A percentile compares a stretch with the other conserved stretches of the same genome.
Conservation (phyloP, 2,113 vertebrate genomes). For the Hippocampus zosterae region DNA sequence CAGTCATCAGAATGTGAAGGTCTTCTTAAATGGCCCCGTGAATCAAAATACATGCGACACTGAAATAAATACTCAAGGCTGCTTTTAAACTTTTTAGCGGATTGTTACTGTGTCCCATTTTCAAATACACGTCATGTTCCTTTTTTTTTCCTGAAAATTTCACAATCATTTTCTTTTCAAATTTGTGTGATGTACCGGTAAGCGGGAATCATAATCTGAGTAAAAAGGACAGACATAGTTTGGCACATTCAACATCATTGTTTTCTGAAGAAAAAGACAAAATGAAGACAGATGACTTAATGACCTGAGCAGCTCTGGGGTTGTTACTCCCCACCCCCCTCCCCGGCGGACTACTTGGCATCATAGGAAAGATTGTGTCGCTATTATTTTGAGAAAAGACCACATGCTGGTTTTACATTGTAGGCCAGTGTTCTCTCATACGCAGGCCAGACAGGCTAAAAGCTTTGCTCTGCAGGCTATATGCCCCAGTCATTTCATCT, state of each 20-base stretch:
- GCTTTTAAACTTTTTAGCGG: not conserved
- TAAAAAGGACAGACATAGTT: not conserved
- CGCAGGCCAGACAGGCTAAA: constrained; percentile 58
- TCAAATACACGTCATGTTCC: not conserved
- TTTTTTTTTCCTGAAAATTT: not conserved
- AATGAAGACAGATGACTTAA: constrained; percentile 26
- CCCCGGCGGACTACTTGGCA: constrained; percentile 33
- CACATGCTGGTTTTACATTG: constrained; percentile 52
- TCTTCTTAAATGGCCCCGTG: not conserved
- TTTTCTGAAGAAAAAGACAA: not conserved
- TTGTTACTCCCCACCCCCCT: not conserved
- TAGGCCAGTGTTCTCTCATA: constrained; percentile 38
- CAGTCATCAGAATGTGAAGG: not conserved
- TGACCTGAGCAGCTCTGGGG: constrained; percentile 10
- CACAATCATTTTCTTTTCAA: not conserved
- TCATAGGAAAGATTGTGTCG: constrained; percentile 46
- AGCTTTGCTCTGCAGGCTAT: constrained; percentile 59
- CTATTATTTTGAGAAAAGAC: constrained; percentile 50
- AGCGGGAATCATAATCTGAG: not conserved
- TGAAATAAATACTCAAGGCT: not conserved
- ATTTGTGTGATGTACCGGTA: not conserved
- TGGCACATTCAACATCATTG: not conserved
- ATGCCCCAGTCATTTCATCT: constrained; percentile 51
- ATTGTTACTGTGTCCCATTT: not conserved
- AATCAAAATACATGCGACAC: not conserved